Evolutionary conservation across 2,113 vertebrate species (phyloP), one percentile per base, ranked within the genome.

Genomic region (Leptobrachium ailaonicum): DNA sequence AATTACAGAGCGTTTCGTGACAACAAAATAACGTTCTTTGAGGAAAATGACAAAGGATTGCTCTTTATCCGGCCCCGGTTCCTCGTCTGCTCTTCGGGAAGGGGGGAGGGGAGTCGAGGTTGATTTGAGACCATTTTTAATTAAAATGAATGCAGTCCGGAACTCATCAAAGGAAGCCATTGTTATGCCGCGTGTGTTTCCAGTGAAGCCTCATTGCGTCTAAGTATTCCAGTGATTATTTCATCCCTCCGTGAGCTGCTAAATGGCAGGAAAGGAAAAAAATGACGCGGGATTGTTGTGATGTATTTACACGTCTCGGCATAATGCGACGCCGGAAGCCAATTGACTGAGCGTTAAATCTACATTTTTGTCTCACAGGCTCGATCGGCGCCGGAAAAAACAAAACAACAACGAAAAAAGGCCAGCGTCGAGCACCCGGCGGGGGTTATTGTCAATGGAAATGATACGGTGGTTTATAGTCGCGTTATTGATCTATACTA

Each of bases 111-210:
- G 54, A 70, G 62, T 40, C 53, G 12, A 10, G 2, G 45, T 67
- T 56, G 76, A 71, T 53, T 71, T 6, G 32, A 63, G 58, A 79
- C 43, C 68, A 64, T 72, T 71, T 79, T 53, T 79, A 79, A 79
- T 71, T 62, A 71, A 79, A 79, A 70, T 4, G 40, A 71, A 72
- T 45, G 50, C 41, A 41, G 67, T 20, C 47, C 12, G 8, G 40
- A 53, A 71, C 53, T 56, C 43, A 47, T 71, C 68, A 72, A 64
- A 64, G 69, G 4, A 62, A 41, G 11, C 32, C 44, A 63, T 32
- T 20, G 58, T 79, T 64, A 41, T 53, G 8, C 45, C 14, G 13
- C 8, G 41, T 64, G 60, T 13, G 60, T 13, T 43, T 45, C 2
- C 20, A n/a, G 20, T 62, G 8, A 66, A 41, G 69, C 69, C 58